These are phyloP conservation scores for Eulithis prunata DNA, from an alignment of 2,888 invertebrate species.

Conservation along the genomic window DNA sequence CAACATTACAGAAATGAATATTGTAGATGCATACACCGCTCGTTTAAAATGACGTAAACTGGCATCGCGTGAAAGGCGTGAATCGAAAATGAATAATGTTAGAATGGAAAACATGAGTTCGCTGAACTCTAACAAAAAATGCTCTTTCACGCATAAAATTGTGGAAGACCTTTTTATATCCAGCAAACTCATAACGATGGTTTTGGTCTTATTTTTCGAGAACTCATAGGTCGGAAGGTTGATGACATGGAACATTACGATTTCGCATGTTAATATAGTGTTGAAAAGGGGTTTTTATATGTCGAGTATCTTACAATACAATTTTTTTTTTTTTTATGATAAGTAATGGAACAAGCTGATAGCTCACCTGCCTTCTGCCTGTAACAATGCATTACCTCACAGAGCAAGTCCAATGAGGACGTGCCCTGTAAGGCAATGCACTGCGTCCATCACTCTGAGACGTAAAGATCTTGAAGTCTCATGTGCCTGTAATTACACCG, in stretches of 20 bases:
- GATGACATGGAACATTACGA: slow-evolving; percentile 9
- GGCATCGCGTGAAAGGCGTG: slow-evolving; percentile 28
- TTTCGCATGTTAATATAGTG: background rate
- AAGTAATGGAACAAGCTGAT: too few relatives aligned
- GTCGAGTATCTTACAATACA: background rate
- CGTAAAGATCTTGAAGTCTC: too few relatives aligned
- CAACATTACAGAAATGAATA: slow-evolving; percentile 15
- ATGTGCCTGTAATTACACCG: too few relatives aligned
- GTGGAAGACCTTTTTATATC: slow-evolving; percentile 28
- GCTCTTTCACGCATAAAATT: slow-evolving; percentile 51
- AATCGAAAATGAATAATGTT: slow-evolving; percentile 21
- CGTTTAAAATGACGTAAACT: slow-evolving; percentile 15
- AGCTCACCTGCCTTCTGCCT: too few relatives aligned
- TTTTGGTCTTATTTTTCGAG: slow-evolving; percentile 11
- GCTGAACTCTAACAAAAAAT: slow-evolving; percentile 55
- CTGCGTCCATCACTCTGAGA: too few relatives aligned
- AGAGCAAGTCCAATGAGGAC: too few relatives aligned
- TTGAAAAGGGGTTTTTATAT: background rate
- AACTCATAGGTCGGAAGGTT: slow-evolving; percentile 1
- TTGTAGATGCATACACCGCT: slow-evolving; percentile 11
- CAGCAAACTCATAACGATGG: slow-evolving; percentile 14
- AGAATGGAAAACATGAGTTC: slow-evolving; percentile 51
- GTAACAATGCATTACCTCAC: too few relatives aligned
- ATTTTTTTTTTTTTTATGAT: too few relatives aligned
- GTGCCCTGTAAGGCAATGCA: too few relatives aligned